These are phyloP conservation scores for Phania funesta DNA, from an alignment of 2,888 invertebrate species.

Conservation along the genomic window DNA sequence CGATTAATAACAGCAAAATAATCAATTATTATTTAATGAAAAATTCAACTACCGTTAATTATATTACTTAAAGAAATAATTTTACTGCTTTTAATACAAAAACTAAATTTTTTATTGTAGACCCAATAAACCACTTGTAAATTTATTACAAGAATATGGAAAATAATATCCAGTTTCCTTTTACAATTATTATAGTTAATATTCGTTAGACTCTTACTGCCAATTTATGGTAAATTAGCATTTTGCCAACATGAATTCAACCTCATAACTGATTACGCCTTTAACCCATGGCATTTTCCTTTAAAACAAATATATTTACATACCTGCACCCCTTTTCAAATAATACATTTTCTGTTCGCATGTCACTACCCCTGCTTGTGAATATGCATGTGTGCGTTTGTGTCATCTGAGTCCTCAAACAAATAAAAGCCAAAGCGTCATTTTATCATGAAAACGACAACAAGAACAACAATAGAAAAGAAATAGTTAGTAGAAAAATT, in stretches of 20 bases:
- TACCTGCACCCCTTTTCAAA: not conserved
- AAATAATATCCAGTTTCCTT: constrained; percentile 12
- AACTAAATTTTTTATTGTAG: not conserved
- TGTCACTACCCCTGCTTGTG: not conserved
- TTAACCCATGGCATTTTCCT: constrained; percentile 46
- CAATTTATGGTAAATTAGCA: constrained; percentile 54
- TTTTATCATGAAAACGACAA: constrained; percentile 31
- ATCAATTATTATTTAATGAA: too few species aligned
- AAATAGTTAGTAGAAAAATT: constrained; percentile 21
- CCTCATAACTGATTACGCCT: constrained; percentile 32
- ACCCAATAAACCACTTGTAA: not conserved
- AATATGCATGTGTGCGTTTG: not conserved
- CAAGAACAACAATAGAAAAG: constrained; percentile 25
- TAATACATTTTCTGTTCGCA: constrained; percentile 20
- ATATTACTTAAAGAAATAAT: too few species aligned
- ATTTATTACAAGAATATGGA: not conserved
- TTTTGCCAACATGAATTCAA: constrained; percentile 44
- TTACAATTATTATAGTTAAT: constrained; percentile 13
- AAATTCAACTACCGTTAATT: too few species aligned
- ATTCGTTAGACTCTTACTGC: constrained; percentile 1
- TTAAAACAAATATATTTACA: constrained; percentile 24
- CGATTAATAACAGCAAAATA: too few species aligned
- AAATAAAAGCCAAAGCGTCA: constrained; percentile 36
- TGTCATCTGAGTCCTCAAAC: not conserved
- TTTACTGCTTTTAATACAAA: too few species aligned